phyloP scores from a whole-genome alignment of 2,888 invertebrate genomes.

The Melikaiella ostensackeni region DNA sequence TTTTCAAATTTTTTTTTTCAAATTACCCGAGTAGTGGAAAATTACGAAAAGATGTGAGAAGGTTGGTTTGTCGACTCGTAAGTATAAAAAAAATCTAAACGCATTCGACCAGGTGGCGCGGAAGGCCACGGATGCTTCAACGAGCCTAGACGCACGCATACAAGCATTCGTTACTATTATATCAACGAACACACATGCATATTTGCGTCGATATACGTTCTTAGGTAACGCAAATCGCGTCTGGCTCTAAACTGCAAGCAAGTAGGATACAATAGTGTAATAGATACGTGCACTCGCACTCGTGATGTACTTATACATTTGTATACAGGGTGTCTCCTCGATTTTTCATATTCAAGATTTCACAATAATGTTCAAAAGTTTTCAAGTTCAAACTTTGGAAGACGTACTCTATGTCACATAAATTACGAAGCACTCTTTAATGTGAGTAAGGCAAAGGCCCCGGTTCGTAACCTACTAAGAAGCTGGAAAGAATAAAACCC shows the following conservation, averaged over 20 bases:
- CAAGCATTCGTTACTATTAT: slow-evolving; percentile 45
- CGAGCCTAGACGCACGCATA: slow-evolving; percentile 54
- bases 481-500: no score
- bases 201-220: slow-evolving; percentile 21
- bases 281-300: slow-evolving; percentile 1
- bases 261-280: slow-evolving; percentile 34
- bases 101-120: slow-evolving; percentile 20
- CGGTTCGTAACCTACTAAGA: no score
- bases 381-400: no score
- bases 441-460: no score
- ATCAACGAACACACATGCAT: slow-evolving; percentile 10
- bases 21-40: neutral
- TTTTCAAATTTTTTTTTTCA: neutral
- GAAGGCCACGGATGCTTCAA: slow-evolving; percentile 49
- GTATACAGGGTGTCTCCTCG: neutral
- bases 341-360: neutral
- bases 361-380: no score
- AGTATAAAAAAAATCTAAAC: slow-evolving; percentile 23
- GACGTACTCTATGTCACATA: no score
- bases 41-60: neutral
- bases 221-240: slow-evolving; percentile 35
- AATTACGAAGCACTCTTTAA: no score
- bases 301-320: neutral
- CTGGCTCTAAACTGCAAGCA: slow-evolving; percentile 29
- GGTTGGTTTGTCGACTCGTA: neutral